phyloP scores from a whole-genome alignment of 2,888 invertebrate genomes.

The Athalia rosae region DNA sequence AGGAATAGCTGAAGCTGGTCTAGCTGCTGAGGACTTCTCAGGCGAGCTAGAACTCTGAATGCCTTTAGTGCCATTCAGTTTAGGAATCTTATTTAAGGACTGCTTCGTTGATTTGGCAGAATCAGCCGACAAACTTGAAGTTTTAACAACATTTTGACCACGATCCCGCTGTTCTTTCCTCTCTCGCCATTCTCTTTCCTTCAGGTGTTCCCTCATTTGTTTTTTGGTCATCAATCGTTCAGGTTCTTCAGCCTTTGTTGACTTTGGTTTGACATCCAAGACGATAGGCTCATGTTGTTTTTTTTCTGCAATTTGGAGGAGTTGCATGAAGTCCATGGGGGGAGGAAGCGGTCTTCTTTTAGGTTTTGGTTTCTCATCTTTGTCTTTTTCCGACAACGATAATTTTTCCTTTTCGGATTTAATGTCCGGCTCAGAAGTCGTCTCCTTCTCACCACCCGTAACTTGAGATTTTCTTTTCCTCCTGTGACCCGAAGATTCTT shows the following conservation, averaged over 20 bases:
- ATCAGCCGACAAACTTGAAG: constrained; percentile 24
- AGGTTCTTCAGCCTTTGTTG: constrained; percentile 73
- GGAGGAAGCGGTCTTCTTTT: constrained; percentile 80
- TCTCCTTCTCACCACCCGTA: constrained; percentile 61
- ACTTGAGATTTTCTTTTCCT: constrained; percentile 75
- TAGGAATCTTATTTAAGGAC: constrained; percentile 55
- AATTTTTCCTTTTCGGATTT: constrained; percentile 71
- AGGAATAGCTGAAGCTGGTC: constrained; percentile 25
- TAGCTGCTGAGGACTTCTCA: constrained; percentile 29
- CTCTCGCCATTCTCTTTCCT: constrained; percentile 81
- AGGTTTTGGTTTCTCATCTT: constrained; percentile 77
- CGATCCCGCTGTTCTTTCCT: constrained; percentile 62
- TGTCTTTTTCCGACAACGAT: constrained; percentile 67
- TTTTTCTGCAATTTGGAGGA: constrained; percentile 88
- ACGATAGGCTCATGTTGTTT: constrained; percentile 88
- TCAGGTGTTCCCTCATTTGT: constrained; percentile 84
- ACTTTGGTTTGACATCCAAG: constrained; percentile 74
- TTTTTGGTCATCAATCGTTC: constrained; percentile 88
- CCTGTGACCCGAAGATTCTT: constrained; percentile 82
- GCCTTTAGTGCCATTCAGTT: constrained; percentile 52
- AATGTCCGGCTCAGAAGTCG: constrained; percentile 65
- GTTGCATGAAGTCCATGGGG: constrained; percentile 85
- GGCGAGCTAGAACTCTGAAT: constrained; percentile 39
- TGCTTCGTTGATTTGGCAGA: constrained; percentile 44
- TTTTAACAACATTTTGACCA: constrained; percentile 51